phyloP scores from a whole-genome alignment of 2,888 invertebrate species.

The Sminthurinus aureus region DNA sequence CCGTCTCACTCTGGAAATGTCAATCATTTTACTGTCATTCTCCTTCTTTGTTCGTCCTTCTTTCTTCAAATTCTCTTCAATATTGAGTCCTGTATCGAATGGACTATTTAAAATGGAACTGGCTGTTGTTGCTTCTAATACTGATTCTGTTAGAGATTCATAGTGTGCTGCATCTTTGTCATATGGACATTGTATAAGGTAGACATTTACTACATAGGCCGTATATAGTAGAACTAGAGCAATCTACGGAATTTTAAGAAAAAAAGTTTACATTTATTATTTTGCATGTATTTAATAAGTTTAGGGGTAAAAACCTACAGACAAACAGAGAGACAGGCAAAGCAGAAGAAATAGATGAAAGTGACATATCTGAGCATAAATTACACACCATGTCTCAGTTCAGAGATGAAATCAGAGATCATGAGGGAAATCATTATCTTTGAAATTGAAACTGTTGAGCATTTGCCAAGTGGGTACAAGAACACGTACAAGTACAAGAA shows the following conservation, averaged over 20 bases:
- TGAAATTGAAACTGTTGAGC: constrained; percentile 23
- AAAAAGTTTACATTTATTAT: background rate
- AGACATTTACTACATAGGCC: constrained; percentile 73
- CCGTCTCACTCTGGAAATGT: constrained; percentile 14
- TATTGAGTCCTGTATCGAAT: background rate
- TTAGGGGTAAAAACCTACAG: too few relatives aligned
- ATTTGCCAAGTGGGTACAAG: constrained; percentile 17
- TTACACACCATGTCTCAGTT: constrained; percentile 7
- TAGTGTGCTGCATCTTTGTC: constrained; percentile 1
- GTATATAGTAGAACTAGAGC: constrained; percentile 75
- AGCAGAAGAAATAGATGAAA: too few relatives aligned
- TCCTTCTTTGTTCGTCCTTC: background rate
- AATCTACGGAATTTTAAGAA: constrained; percentile 39
- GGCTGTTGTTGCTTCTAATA: too few relatives aligned
- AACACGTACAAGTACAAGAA: background rate
- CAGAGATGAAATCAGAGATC: constrained; percentile 22
- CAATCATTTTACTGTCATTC: background rate
- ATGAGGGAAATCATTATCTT: constrained; percentile 29
- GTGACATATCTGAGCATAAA: background rate
- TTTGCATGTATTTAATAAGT: background rate
- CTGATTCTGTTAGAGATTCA: background rate
- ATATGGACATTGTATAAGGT: constrained; percentile 52
- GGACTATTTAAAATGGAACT: background rate
- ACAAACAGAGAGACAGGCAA: too few relatives aligned
- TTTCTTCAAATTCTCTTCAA: background rate